Base-by-base conservation (phyloP, 1,140 invertebrate genomes). In the Caenorhabditis remanei region DNA sequence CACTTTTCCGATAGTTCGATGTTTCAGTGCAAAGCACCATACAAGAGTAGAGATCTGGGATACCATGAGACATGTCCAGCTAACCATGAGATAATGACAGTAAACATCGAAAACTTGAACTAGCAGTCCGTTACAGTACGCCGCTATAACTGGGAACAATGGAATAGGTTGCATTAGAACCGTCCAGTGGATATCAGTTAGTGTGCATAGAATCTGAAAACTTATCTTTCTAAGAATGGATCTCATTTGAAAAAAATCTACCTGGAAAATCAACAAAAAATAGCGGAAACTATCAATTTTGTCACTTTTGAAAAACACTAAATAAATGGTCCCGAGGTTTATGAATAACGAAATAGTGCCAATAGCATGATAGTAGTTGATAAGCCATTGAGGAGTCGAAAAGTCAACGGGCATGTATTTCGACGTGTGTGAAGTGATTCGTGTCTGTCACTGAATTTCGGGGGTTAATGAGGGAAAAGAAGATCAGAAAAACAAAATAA, bases 231-330 rank as follows among this genome's bases (percentile, higher is more conserved):
- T 32, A 16, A 14, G n/a, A 58, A 58, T 19, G n/a, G 6, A 19
- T 58, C 6, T 14, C n/a, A 21, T 40, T 63, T 24, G 8, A 63
- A 19, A 71, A 71, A 71, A 7, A 7, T 8, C 2, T 46, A 71
- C 65, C 41, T 71, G 65, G 16, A 71, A 46, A 19, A 19, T 14
- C 1, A 71, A 41, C 9, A 71, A 71, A 46, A 71, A 71, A 46
- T 71, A 71, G 3, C 24, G 21, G 41, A 71, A 71, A 43, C 6
- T 24, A 16, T 71, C 65, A 19, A 43, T 19, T 46, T 71, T 71
- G 4, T 71, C 65, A 21, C 65, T 71, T 71, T 71, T 71, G 19
- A 71, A 71, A 8, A 19, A 43, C 9, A 71, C 41, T 14, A 71
- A 46, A 43, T 19, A 71, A 2, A 71, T 19, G 16, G 41, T 46